Evolutionary conservation across 2,888 invertebrate species (phyloP), one percentile per base, ranked within the genome.

Genomic region (Cryptophagus acutangulus): DNA sequence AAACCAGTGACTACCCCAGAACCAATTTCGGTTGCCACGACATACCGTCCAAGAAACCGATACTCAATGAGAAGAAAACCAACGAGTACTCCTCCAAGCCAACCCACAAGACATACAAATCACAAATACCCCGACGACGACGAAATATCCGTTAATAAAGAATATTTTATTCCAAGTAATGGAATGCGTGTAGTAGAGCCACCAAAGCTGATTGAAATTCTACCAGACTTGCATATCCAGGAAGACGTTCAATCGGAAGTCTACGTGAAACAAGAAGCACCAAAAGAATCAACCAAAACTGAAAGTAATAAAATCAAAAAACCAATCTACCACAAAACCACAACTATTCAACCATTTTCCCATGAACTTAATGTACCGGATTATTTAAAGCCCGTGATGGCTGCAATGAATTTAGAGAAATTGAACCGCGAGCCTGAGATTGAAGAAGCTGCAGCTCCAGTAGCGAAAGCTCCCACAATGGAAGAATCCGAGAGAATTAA

Each of bases 1-100:
- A 41, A 42, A 29, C 33, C 37, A 41, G 61, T 65, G 42, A 49
- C 57, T 18, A 58, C 69, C 1, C 60, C 61, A 15, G 62, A 63
- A 10, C 62, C 48, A 24, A 14, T 50, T 9, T 33, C 38, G 9
- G 34, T 20, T 4, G 29, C 38, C 12, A 43, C 37, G 1, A 44
- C 57, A 29, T 70, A 70, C 16, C 65, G 63, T n/a, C 68, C 69
- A 14, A 71, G 61, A 59, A 39, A 48, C 36, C 42, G 44, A 48
- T 29, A 48, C 42, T 40, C 38, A 34, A 36, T 14, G 33, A 38
- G 45, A 33, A 40, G 52, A 24, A 43, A 43, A 35, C 42, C 49
- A 14, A 41, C 41, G n/a, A 46, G 40, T n/a, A 48, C 43, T 3
- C 54, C 52, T 31, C 39, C 42, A 17, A n/a, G n/a, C n/a, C 43